These are phyloP conservation scores for Myocastor coypus DNA, from an alignment of 2,113 vertebrate species.

Conservation along the genomic window DNA sequence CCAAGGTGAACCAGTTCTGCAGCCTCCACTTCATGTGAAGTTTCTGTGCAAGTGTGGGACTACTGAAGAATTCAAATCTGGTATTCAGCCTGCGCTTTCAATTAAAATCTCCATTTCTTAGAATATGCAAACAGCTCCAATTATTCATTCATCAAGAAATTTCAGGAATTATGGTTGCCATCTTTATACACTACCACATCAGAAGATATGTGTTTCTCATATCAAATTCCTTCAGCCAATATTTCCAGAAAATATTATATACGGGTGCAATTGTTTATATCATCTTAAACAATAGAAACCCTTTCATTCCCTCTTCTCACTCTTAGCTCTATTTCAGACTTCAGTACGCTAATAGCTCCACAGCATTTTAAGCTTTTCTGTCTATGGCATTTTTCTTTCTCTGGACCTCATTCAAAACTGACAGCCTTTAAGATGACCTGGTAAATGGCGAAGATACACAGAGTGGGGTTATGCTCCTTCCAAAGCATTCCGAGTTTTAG, in stretches of 20 bases:
- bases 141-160: slow-evolving; percentile 12
- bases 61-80: not conserved
- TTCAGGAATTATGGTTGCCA: slow-evolving; percentile 1
- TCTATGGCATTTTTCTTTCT: not conserved
- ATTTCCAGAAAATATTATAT: not conserved
- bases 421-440: not conserved
- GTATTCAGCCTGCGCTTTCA: slow-evolving; percentile 9
- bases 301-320: not conserved
- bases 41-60: not conserved
- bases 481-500: not conserved
- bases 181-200: slow-evolving; percentile 14
- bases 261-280: not conserved
- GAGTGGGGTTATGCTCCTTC: not conserved
- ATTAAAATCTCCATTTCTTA: slow-evolving; percentile 9
- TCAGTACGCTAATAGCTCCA: not conserved
- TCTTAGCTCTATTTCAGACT: not conserved
- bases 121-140: not conserved
- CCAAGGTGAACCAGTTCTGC: not conserved
- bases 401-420: not conserved
- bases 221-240: not conserved
- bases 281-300: not conserved
- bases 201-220: slow-evolving; percentile 15
- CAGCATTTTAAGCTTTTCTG: not conserved
- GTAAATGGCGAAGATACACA: slow-evolving; percentile 3
- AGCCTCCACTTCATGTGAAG: not conserved